Percentiles rank a stretch among this genome's conserved stretches.
Conservation (phyloP, 2,113 vertebrate species). For the Talpa occidentalis region DNA sequence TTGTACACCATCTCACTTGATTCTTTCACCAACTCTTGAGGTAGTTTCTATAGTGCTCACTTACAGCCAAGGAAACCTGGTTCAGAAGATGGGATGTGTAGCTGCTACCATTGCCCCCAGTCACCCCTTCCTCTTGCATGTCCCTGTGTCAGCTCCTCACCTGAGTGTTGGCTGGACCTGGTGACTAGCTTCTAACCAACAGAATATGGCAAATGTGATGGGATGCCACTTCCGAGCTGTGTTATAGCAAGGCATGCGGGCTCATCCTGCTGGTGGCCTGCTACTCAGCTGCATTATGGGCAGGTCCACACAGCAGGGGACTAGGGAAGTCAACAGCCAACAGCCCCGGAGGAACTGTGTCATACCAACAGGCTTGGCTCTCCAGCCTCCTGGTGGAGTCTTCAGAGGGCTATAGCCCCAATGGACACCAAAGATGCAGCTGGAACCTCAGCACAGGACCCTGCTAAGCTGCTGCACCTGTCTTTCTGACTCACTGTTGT, state of each 20-base stretch:
- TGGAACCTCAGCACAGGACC: not conserved
- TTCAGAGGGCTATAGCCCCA: not conserved
- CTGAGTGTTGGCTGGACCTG: not conserved
- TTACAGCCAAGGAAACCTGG: not conserved
- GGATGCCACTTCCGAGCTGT: not conserved
- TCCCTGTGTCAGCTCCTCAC: not conserved
- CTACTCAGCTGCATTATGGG: not conserved
- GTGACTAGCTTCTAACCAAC: not conserved
- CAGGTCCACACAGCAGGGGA: not conserved
- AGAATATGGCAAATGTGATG: not conserved
- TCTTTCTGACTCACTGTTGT: not conserved
- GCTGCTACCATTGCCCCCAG: not conserved
- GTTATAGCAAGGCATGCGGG: not conserved
- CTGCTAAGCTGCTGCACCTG: not conserved
- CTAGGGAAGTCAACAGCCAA: not conserved
- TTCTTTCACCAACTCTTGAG: not conserved
- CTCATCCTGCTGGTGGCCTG: not conserved
- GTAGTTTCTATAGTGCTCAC: not conserved
- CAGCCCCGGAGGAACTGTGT: not conserved
- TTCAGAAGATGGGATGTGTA: not conserved
- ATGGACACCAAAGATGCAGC: not conserved
- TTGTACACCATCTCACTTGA: not conserved
- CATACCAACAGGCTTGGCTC: rapidly evolving
- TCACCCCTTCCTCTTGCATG: not conserved
- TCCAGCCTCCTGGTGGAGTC: not conserved